Evolutionary conservation across 2,888 invertebrate genomes (phyloP), one percentile per base, ranked within the genome.

Genomic region (Tenthredo livida): DNA sequence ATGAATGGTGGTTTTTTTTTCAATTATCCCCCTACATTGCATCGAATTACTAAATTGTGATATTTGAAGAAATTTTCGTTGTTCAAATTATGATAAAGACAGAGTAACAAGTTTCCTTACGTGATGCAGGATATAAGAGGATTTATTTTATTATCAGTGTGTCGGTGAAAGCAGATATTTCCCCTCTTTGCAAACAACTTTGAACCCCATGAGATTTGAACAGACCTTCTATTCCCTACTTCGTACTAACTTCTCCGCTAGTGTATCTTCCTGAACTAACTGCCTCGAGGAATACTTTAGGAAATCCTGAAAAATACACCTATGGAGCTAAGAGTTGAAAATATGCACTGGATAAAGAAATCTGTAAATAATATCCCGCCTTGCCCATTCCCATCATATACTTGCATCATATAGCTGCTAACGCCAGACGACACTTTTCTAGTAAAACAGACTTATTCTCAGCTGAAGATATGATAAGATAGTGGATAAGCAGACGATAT

Each of bases 201-300:
- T 78, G 33, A 78, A 78, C 78, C 78, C 78, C 82, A 58, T 40
- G 82, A 82, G 82, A 82, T 82, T 82, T 82, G 58, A 25, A 21
- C 78, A 43, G 78, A 78, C 47, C 78, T 78, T 58, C 47, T 78
- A 33, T 37, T 58, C 78, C 33, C 54, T n/a, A n/a, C 54, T 58
- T 58, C 58, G 29, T 54, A 33, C 54, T 37, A 82, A 65, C 82
- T 65, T 82, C 65, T 65, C 25, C 43, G 65, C 82, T 65, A 65
- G 54, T 54, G 78, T 82, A 82, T 82, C 82, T 65, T 65, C 40
- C 40, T 25, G 65, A 43, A 82, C 61, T 43, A 82, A 82, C 82
- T 82, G 82, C 54, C 33, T 47, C 54, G 58, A 61, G 50, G 65
- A 78, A 65, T 82, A 82, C 82, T 82, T 65, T 17, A 82, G 43